Percentiles rank a stretch among this genome's conserved stretches.
phyloP scores from a whole-genome alignment of 2,888 invertebrate genomes.

The Leuctra nigra region DNA sequence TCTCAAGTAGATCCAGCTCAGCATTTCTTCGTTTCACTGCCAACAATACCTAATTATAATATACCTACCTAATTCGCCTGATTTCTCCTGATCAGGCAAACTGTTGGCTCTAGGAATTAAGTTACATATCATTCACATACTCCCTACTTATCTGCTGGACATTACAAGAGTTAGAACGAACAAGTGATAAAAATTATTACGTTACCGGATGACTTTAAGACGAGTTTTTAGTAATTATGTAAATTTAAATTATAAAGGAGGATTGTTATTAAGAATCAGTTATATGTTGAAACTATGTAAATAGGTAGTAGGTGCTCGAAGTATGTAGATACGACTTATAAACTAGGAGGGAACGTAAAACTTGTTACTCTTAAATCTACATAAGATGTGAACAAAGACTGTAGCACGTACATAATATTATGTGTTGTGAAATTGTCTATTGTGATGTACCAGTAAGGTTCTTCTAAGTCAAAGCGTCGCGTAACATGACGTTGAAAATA shows the following conservation, averaged over 20 bases:
- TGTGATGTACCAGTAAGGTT: constrained; percentile 12
- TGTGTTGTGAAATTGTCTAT: constrained; percentile 14
- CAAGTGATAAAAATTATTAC: constrained; percentile 13
- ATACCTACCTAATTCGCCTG: too few relatives aligned
- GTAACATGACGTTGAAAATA: constrained; percentile 2
- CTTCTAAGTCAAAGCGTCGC: constrained; percentile 15
- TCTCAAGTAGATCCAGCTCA: too few relatives aligned
- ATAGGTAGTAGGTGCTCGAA: not conserved
- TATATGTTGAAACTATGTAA: constrained; percentile 5
- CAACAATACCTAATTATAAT: too few relatives aligned
- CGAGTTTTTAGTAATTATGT: too few relatives aligned
- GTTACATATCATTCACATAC: constrained; percentile 18
- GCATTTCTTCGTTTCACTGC: too few relatives aligned
- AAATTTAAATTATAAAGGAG: too few relatives aligned
- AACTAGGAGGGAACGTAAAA: constrained; percentile 1
- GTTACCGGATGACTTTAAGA: constrained; percentile 13
- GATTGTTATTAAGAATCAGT: constrained; percentile 12
- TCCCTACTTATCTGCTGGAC: constrained; percentile 7
- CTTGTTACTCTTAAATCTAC: not conserved
- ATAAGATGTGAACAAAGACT: constrained; percentile 13
- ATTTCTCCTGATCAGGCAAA: too few relatives aligned
- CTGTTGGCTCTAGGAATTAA: too few relatives aligned
- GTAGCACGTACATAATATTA: constrained; percentile 13
- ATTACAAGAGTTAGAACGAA: not conserved
- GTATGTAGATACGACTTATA: constrained; percentile 3